These are phyloP conservation scores for Trichonephila clavata DNA, from an alignment of 1,140 invertebrate species.

Conservation along the genomic window DNA sequence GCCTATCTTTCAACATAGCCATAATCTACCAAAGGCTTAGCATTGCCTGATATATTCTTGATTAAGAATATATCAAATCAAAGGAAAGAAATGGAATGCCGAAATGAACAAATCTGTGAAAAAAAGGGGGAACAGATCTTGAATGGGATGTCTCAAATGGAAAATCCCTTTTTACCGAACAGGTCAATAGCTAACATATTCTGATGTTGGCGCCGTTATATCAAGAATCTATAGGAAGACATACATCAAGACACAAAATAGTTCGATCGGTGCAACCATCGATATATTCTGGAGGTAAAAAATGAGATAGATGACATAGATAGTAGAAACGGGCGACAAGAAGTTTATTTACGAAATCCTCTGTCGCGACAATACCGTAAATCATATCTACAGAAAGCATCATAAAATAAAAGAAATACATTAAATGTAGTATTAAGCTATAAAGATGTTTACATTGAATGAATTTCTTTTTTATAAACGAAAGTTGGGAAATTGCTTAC, in stretches of 20 bases:
- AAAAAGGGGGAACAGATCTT: too few species aligned
- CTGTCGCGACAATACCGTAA: constrained; percentile 28
- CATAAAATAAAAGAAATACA: background rate
- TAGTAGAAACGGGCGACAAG: background rate
- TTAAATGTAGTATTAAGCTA: background rate
- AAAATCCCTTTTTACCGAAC: background rate
- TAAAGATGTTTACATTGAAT: background rate
- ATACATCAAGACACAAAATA: constrained; percentile 1
- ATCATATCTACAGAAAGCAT: background rate
- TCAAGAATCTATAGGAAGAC: constrained; percentile 38
- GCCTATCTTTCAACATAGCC: too few species aligned
- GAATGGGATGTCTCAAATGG: constrained; percentile 14
- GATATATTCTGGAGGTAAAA: constrained; percentile 3
- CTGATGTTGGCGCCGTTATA: constrained; percentile 6
- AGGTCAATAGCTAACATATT: constrained; percentile 34
- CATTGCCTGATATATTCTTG: background rate
- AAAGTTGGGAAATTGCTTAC: too few species aligned
- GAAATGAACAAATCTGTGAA: background rate
- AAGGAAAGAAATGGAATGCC: background rate
- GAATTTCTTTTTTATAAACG: too few species aligned
- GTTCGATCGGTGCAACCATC: background rate
- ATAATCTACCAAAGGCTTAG: background rate
- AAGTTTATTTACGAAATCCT: constrained; percentile 26
- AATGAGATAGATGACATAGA: background rate
- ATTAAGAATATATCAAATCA: background rate